A percentile compares a stretch with the other conserved stretches of the same genome.
Evolutionary conservation across 2,113 vertebrate genomes (phyloP).

Genomic region (Psettodes erumei): DNA sequence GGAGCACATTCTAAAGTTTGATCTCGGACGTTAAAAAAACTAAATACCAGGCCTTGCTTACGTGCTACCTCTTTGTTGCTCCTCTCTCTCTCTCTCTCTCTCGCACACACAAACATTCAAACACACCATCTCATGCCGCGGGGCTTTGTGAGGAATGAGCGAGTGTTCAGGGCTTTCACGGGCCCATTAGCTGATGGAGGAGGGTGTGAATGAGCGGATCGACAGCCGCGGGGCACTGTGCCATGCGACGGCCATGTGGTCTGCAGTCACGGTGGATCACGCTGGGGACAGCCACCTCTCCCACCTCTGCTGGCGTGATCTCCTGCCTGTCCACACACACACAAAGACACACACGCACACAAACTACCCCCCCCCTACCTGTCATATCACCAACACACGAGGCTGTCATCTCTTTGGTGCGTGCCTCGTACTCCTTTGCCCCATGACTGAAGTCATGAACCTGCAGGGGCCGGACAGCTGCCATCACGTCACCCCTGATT

Average conservation of each 20-base stretch:
- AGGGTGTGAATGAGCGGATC: slow-evolving; percentile 53
- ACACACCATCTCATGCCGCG: slow-evolving; percentile 8
- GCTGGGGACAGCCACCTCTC: slow-evolving; percentile 54
- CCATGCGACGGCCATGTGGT: slow-evolving; percentile 73
- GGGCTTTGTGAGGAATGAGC: slow-evolving; percentile 30
- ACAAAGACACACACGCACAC: slow-evolving; percentile 24
- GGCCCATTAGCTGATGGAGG: slow-evolving; percentile 72
- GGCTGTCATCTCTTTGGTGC: slow-evolving; percentile 56
- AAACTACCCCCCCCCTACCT: slow-evolving; percentile 35
- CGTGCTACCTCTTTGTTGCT: neutral
- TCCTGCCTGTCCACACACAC: slow-evolving; percentile 11
- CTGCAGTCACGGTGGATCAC: slow-evolving; percentile 63
- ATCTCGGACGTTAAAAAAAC: slow-evolving; percentile 9
- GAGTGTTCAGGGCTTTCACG: slow-evolving; percentile 27
- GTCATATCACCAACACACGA: slow-evolving; percentile 56
- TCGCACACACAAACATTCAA: slow-evolving; percentile 15
- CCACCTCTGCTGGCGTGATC: slow-evolving; percentile 67
- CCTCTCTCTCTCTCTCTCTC: slow-evolving; percentile 1
- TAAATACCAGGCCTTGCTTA: slow-evolving; percentile 2
- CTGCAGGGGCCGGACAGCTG: slow-evolving; percentile 26
- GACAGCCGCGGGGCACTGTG: slow-evolving; percentile 47
- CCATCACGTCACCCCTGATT: slow-evolving; percentile 30
- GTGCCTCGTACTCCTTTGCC: slow-evolving; percentile 51
- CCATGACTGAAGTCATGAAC: slow-evolving; percentile 30
- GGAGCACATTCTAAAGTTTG: neutral